These are phyloP conservation scores for Platichthys flesus DNA, from an alignment of 2,113 vertebrate species.

Conservation along the genomic window DNA sequence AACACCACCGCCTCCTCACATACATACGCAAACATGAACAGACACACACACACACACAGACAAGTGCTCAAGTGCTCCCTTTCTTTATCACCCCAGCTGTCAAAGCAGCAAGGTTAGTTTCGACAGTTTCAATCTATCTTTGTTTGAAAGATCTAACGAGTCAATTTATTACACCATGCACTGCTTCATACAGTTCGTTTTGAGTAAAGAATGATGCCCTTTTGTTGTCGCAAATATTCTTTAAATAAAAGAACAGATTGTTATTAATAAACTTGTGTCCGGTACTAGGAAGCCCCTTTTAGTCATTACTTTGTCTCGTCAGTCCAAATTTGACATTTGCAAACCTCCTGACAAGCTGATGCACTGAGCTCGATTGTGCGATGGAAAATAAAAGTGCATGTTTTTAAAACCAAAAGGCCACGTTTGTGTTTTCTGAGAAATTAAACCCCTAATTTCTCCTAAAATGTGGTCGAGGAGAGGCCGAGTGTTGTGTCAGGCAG, in stretches of 20 bases:
- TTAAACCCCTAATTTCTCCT: not conserved
- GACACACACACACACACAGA: conserved; percentile 1
- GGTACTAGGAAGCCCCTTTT: not conserved
- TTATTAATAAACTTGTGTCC: not conserved
- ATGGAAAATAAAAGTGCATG: not conserved
- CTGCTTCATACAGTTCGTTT: not conserved
- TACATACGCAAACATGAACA: no score
- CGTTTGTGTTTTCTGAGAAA: conserved; percentile 2
- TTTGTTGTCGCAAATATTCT: not conserved
- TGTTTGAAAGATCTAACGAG: not conserved
- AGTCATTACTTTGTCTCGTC: not conserved
- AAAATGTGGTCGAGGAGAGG: conserved; percentile 2
- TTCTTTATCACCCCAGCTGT: conserved; percentile 61
- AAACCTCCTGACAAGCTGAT: not conserved
- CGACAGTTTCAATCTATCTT: conserved; percentile 24
- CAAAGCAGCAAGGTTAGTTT: conserved; percentile 49
- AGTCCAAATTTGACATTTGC: not conserved
- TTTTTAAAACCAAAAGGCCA: not conserved
- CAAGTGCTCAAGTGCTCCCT: conserved; percentile 42
- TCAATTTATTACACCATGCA: not conserved
- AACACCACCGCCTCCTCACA: conserved; percentile 56
- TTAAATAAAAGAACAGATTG: not conserved
- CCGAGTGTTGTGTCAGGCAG: conserved; percentile 37
- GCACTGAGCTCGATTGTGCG: not conserved
- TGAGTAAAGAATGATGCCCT: not conserved